Percentiles rank a stretch among this genome's conserved stretches.
Conservation (phyloP, 92 coral and sea anemone species). For the Umimayanthus chanpuru region DNA sequence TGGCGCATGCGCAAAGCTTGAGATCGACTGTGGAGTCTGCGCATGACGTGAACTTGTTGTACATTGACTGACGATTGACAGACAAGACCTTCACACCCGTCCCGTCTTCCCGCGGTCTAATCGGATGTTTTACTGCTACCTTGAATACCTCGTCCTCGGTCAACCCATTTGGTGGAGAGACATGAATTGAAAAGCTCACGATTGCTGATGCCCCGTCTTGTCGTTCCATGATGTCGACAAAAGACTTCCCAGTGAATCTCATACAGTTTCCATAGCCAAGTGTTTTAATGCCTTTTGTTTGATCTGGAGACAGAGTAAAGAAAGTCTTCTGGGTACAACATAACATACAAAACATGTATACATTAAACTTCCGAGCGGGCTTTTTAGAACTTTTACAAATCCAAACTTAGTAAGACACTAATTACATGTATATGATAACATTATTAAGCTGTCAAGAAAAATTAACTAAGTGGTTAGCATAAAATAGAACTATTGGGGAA, state of each 20-base stretch:
- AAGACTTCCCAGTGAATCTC: slow-evolving; percentile 36
- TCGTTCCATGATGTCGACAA: slow-evolving; percentile 30
- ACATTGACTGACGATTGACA: slow-evolving; percentile 27
- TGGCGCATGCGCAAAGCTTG: slow-evolving; percentile 33
- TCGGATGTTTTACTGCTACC: slow-evolving; percentile 24
- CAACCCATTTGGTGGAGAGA: neutral
- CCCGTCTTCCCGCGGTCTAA: slow-evolving; percentile 9
- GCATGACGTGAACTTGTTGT: slow-evolving; percentile 16
- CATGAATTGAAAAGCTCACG: slow-evolving; percentile 15
- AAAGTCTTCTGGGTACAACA: neutral
- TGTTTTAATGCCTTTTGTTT: neutral
- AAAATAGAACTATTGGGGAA: too few relatives aligned
- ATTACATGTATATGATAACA: too few relatives aligned
- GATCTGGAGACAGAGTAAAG: neutral
- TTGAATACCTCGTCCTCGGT: slow-evolving; percentile 27
- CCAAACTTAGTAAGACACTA: too few relatives aligned
- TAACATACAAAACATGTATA: neutral
- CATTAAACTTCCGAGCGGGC: too few relatives aligned
- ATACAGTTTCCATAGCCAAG: slow-evolving; percentile 30
- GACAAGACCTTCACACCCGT: slow-evolving; percentile 5
- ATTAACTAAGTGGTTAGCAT: too few relatives aligned
- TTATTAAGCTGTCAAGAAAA: too few relatives aligned
- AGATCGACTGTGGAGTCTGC: slow-evolving; percentile 12
- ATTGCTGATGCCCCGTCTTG: neutral
- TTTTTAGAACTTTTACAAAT: too few relatives aligned